Evolutionary conservation across 2,888 invertebrate genomes (phyloP), one percentile per base, ranked within the genome.

Genomic region (Drosophila merina): DNA sequence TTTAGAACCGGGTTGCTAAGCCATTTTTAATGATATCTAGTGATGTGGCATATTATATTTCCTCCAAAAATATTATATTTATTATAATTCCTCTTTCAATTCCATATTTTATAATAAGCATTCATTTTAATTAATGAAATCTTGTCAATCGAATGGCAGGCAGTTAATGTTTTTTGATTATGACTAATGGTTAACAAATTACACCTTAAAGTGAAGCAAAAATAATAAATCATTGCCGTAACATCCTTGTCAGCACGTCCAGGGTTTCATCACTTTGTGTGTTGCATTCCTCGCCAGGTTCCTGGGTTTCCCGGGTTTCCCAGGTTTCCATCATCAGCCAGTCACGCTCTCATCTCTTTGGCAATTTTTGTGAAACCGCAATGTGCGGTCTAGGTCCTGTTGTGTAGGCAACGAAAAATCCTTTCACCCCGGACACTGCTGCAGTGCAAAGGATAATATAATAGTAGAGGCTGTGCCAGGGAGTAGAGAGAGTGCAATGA

Each of bases 21-120:
- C 73, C 73, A 72, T 73, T 72, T 66, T 72, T 72, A 72, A 72
- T 72, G 66, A 66, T 56, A 72, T 51, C 20, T 56, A 72, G 70
- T 47, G 70, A 70, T 60, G 36, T 36, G 36, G 12, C 36, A 36
- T 12, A 36, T 36, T 36, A 2, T 4, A 6, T 36, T 36, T 36
- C 36, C n/a, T 5, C 0, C 4, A 36, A 36, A 36, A 2, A 20
- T 20, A 20, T 20, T 20, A 36, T 36, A 12, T 20, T 20, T 20
- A 20, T 20, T 20, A 14, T 14, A 14, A 14, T 14, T 14, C 14
- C 14, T 20, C 20, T 20, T 20, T 20, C 20, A 20, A 20, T 20
- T 20, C 2, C 20, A 20, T 14, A 14, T 14, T 14, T 14, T 14
- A 14, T 14, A 14, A 14, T 14, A 14, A 14, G 14, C 14, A 14